Percentiles rank a stretch among this genome's conserved stretches.
Evolutionary conservation across 2,113 vertebrate species (phyloP).

Genomic region (Henicopernis longicauda): DNA sequence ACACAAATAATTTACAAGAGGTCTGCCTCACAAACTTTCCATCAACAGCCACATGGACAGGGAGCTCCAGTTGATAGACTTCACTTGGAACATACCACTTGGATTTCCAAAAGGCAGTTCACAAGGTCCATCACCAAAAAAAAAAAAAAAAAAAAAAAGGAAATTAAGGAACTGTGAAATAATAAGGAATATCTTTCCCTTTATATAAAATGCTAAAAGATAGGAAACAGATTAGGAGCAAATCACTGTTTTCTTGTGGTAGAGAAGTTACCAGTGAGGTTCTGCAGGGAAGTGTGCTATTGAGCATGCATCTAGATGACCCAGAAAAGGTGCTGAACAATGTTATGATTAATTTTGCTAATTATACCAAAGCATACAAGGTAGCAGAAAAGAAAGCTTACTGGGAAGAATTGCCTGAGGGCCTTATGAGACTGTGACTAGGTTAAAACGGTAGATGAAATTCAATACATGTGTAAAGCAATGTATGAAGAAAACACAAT

Average conservation of each 20-base stretch:
- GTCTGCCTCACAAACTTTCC: background rate
- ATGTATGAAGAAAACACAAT: background rate
- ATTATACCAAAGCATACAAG: background rate
- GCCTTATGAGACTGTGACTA: background rate
- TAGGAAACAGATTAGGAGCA: background rate
- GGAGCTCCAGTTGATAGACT: background rate
- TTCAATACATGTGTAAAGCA: background rate
- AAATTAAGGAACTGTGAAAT: background rate
- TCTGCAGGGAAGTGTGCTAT: background rate
- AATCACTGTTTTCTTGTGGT: background rate
- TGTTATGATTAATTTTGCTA: background rate
- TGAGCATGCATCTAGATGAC: background rate
- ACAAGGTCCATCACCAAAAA: background rate
- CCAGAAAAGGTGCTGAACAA: background rate
- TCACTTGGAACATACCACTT: background rate
- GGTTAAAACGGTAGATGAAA: background rate
- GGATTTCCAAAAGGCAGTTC: background rate
- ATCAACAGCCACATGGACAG: background rate
- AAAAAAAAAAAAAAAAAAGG: background rate
- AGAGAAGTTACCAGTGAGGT: background rate
- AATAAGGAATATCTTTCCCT: background rate
- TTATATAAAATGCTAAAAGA: background rate
- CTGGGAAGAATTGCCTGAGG: background rate
- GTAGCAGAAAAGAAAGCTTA: background rate
- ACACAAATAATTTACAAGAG: background rate